These are phyloP conservation scores for Hylaea fasciaria DNA, from an alignment of 2,888 invertebrate genomes.

Conservation along the genomic window DNA sequence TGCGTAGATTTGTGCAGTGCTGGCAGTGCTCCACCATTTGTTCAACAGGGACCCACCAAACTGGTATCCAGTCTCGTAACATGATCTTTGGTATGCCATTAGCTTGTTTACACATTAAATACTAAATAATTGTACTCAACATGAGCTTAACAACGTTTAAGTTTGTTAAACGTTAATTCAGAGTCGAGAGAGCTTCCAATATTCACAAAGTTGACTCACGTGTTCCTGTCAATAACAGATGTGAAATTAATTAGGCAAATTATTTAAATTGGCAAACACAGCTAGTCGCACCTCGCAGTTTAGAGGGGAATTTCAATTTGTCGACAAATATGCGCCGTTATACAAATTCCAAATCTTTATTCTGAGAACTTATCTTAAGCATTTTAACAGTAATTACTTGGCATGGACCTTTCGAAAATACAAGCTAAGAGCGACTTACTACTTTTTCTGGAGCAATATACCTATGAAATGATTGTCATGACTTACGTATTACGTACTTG, in stretches of 20 bases:
- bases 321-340: constrained; percentile 20
- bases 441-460: constrained; percentile 7
- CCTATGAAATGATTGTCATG: constrained; percentile 20
- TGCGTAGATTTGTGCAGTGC: constrained; percentile 79
- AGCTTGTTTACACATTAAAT: constrained; percentile 79
- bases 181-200: constrained; percentile 51
- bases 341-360: constrained; percentile 7
- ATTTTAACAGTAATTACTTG: background rate
- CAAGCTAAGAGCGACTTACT: background rate
- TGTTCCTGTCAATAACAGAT: constrained; percentile 12
- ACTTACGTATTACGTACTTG: constrained; percentile 34
- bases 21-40: constrained; percentile 72
- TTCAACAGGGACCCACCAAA: constrained; percentile 70
- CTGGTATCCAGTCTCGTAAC: constrained; percentile 74
- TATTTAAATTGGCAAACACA: constrained; percentile 24
- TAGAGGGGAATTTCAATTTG: constrained; percentile 20
- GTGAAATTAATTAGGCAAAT: constrained; percentile 20
- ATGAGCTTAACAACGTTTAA: constrained; percentile 60
- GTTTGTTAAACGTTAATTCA: constrained; percentile 55
- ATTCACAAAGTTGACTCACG: constrained; percentile 29
- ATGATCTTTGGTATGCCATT: constrained; percentile 77
- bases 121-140: constrained; percentile 73
- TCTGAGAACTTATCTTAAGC: constrained; percentile 1
- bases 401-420: background rate
- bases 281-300: constrained; percentile 13